Evolutionary conservation across 2,113 vertebrate species (phyloP).

Genomic region (Procapra przewalskii): DNA sequence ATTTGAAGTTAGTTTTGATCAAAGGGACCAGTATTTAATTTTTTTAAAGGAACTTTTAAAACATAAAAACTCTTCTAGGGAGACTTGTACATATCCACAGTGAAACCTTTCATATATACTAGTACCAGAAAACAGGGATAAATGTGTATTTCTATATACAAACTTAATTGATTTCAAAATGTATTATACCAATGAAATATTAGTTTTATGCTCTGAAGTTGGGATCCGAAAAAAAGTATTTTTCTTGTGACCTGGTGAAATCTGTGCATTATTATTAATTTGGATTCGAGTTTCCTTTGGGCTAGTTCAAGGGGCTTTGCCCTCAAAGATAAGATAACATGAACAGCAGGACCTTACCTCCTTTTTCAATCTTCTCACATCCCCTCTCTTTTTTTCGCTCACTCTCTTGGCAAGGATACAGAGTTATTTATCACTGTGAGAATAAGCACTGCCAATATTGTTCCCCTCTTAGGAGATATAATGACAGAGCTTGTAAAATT

Average conservation of each 20-base stretch:
- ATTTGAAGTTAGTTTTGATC: constrained; percentile 21
- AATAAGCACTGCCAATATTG: background rate
- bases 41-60: constrained; percentile 38
- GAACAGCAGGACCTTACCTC: background rate
- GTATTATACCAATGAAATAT: background rate
- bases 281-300: constrained; percentile 11
- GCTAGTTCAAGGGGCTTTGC: background rate
- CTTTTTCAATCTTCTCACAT: background rate
- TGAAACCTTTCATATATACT: background rate
- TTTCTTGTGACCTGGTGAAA: background rate
- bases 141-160: background rate
- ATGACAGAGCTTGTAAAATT: background rate
- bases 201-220: constrained; percentile 32
- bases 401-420: background rate
- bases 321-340: background rate
- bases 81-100: background rate
- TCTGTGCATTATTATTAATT: background rate
- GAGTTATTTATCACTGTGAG: background rate
- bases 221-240: background rate
- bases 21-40: background rate
- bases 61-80: background rate
- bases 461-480: background rate
- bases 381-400: background rate
- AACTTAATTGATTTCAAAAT: constrained; percentile 25
- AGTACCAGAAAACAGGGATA: background rate